A percentile compares a stretch with the other conserved stretches of the same genome.
phyloP scores from a whole-genome alignment of 1,140 invertebrate genomes.

The Ceratina japonica region DNA sequence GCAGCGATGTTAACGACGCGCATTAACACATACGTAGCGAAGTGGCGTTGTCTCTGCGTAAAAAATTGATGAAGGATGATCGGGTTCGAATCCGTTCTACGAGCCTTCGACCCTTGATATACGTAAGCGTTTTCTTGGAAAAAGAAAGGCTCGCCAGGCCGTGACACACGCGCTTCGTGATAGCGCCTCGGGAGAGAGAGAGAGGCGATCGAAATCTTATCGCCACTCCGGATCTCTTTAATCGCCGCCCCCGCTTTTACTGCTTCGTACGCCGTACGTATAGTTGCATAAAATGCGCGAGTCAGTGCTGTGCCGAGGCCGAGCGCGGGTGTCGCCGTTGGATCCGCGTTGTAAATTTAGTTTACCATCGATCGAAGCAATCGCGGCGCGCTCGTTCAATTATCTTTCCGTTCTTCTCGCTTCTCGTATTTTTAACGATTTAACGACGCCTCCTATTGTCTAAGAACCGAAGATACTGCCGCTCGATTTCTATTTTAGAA shows the following conservation, averaged over 20 bases:
- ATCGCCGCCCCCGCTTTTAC: slow-evolving; percentile 43
- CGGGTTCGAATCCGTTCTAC: neutral
- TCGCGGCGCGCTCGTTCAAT: slow-evolving; percentile 3
- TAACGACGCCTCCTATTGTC: neutral
- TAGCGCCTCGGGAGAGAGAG: neutral
- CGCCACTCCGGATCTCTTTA: slow-evolving; percentile 31
- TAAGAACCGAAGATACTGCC: too few relatives aligned
- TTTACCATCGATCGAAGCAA: slow-evolving; percentile 23
- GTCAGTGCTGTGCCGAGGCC: slow-evolving; percentile 12
- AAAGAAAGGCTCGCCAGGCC: slow-evolving; percentile 13
- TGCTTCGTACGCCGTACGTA: slow-evolving; percentile 34
- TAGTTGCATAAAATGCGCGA: slow-evolving; percentile 46
- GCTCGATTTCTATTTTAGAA: too few relatives aligned
- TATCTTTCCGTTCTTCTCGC: neutral
- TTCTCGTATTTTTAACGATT: slow-evolving; percentile 11
- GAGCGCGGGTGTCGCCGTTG: slow-evolving; percentile 14
- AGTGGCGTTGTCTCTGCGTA: neutral
- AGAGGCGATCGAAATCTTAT: slow-evolving; percentile 46
- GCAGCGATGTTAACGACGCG: too few relatives aligned
- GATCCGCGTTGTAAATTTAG: slow-evolving; percentile 33
- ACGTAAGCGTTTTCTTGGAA: slow-evolving; percentile 13
- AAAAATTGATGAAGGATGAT: neutral
- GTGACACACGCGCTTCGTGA: slow-evolving; percentile 21
- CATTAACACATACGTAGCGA: too few relatives aligned
- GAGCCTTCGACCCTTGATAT: neutral